Evolutionary conservation across 2,797 vertebrate species (phyloP).

Genomic region (Girardinus metallicus): DNA sequence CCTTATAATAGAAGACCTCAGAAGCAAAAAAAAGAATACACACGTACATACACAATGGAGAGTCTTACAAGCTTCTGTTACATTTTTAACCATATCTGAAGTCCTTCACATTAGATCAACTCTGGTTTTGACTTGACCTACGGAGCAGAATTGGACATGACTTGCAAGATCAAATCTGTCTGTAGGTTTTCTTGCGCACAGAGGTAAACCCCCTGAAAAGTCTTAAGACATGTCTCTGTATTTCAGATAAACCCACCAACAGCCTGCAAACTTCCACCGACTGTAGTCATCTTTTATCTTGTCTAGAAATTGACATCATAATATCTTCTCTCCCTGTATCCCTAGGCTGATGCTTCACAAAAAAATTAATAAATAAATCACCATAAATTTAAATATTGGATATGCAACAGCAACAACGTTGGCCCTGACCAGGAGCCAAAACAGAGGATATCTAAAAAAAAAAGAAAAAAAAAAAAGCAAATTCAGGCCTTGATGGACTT

Average conservation of each 20-base stretch:
- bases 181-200: conserved; percentile 10
- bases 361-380: conserved; percentile 10
- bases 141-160: conserved; percentile 7
- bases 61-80: conserved; percentile 35
- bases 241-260: conserved; percentile 30
- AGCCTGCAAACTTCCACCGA: conserved; percentile 30
- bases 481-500: conserved; percentile 23
- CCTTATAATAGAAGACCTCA: conserved; percentile 45
- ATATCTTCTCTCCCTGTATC: conserved; percentile 17
- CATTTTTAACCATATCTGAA: conserved; percentile 33
- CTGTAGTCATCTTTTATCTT: conserved; percentile 48
- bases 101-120: conserved; percentile 23
- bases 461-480: conserved; percentile 17
- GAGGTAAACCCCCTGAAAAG: conserved; percentile 12
- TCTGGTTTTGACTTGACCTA: conserved; percentile 18
- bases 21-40: conserved; percentile 17
- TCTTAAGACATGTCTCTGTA: conserved; percentile 9
- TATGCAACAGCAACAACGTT: conserved; percentile 23
- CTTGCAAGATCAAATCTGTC: conserved; percentile 26
- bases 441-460: conserved; percentile 32
- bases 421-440: conserved; percentile 15
- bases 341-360: conserved; percentile 17
- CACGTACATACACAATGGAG: conserved; percentile 14
- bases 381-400: conserved; percentile 47
- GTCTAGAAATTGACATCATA: conserved; percentile 52